Conservation (phyloP, 2,888 invertebrate genomes). For the Tupiocoris notatus region DNA sequence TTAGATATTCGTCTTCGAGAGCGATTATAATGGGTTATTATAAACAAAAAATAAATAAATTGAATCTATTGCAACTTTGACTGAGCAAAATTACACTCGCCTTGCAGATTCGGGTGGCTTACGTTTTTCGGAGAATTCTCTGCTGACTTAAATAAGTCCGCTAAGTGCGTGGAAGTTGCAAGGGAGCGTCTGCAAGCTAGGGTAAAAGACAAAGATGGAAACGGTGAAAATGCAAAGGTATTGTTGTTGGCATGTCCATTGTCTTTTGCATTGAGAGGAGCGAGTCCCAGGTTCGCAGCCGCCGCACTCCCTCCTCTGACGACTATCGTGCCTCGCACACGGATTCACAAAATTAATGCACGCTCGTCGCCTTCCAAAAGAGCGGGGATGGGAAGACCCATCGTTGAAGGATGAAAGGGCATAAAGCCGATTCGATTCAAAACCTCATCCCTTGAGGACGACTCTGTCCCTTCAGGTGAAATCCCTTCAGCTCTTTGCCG, state of each 20-base stretch:
- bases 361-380: constrained; percentile 37
- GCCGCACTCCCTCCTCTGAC: neutral
- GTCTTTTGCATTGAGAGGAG: constrained; percentile 35
- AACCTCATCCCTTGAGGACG: constrained; percentile 14
- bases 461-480: constrained; percentile 2
- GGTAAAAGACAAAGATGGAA: constrained; percentile 39
- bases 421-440: constrained; percentile 38
- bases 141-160: too few relatives aligned
- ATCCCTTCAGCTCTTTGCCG: constrained; percentile 19
- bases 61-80: too few relatives aligned
- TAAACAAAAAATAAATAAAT: too few relatives aligned
- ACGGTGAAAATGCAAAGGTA: constrained; percentile 35
- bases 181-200: neutral
- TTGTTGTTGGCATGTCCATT: constrained; percentile 41
- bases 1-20: too few relatives aligned
- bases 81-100: too few relatives aligned
- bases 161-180: neutral
- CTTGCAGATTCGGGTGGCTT: too few relatives aligned
- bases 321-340: constrained; percentile 42
- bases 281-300: constrained; percentile 3
- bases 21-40: too few relatives aligned
- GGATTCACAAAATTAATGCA: constrained; percentile 42
- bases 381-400: neutral
- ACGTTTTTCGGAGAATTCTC: too few relatives aligned
- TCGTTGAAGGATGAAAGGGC: constrained; percentile 29